Evolutionary conservation across 2,113 vertebrate species (phyloP), one percentile per base, ranked within the genome.

Genomic region (Zapus hudsonius): DNA sequence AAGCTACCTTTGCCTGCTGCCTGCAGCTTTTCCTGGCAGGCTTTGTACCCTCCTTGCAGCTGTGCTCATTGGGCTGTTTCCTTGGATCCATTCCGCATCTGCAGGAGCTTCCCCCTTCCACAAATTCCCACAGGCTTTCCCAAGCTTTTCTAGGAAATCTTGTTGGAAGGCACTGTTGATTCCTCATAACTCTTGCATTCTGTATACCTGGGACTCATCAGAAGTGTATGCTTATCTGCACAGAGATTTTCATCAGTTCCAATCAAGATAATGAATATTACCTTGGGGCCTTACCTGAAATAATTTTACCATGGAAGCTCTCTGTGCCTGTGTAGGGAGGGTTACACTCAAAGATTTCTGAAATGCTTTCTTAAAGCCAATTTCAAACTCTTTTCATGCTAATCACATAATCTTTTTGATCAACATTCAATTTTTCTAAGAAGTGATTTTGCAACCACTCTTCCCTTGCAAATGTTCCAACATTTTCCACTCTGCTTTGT

Each of bases 81-180:
- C 42, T 6, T 67, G 27, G 79, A 9, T 44, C 59, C 29, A 11
- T 17, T 63, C 63, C 3, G 1, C 38, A 42, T 84, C 27, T 70
- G 3, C 8, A 38, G 2, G 44, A 8, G 0, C 16, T 38, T 4
- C 4, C 66, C 29, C 17, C 5, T 31, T 72, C 13, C 23, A 16
- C 27, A 57, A 40, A 15, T 57, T 84, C 70, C n/a, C 70, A 17
- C 47, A 15, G 20, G 25, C 8, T 3, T 31, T 57, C 27, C 3
- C 13, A 40, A 84, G 19, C 15, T 47, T 52, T 52, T 52, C 12
- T 13, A 15, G 52, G 52, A 52, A 52, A 52, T 52, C 52, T 8
- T 52, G 52, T 15, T 52, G 52, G 52, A 52, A 52, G 52, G 11
- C 52, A 13, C 52, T 52, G 16, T 52, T n/a, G n/a, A n/a, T n/a